phyloP scores from a whole-genome alignment of 2,888 invertebrate species.

The Hecatera dysodea region DNA sequence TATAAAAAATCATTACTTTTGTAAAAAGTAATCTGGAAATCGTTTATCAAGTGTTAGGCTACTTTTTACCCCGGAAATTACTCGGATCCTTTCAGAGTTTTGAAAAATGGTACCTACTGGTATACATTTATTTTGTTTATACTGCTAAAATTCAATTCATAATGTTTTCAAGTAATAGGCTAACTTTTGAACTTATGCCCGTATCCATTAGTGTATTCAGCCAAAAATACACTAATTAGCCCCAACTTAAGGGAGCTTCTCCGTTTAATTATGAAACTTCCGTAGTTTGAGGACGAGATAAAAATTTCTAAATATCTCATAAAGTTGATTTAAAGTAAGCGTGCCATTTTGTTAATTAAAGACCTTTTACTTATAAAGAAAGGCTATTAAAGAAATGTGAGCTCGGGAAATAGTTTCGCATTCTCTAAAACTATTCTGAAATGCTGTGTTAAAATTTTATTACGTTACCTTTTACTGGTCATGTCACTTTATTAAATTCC shows the following conservation, averaged over 20 bases:
- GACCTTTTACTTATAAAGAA: constrained; percentile 24
- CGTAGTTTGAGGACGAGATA: constrained; percentile 49
- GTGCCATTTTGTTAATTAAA: constrained; percentile 56
- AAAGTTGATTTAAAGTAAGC: constrained; percentile 53
- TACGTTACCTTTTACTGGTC: constrained; percentile 4
- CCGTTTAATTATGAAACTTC: constrained; percentile 59
- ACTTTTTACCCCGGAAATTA: neutral
- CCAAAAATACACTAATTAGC: constrained; percentile 59
- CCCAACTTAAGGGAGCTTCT: constrained; percentile 34
- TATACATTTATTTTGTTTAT: no score
- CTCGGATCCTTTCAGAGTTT: no score
- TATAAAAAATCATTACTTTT: no score
- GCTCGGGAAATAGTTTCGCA: constrained; percentile 32
- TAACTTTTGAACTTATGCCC: constrained; percentile 5
- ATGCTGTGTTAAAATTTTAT: constrained; percentile 20
- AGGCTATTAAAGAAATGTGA: constrained; percentile 29
- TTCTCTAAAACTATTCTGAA: constrained; percentile 31
- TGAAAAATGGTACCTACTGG: no score
- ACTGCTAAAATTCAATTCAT: neutral
- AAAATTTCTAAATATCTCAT: constrained; percentile 58
- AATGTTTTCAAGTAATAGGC: neutral
- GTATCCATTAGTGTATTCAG: constrained; percentile 9
- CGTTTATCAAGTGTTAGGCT: no score
- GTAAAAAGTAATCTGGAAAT: no score
- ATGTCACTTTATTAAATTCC: constrained; percentile 29